Base-by-base conservation (phyloP, 2,888 invertebrate genomes). In the Hipparchia sbordonii region DNA sequence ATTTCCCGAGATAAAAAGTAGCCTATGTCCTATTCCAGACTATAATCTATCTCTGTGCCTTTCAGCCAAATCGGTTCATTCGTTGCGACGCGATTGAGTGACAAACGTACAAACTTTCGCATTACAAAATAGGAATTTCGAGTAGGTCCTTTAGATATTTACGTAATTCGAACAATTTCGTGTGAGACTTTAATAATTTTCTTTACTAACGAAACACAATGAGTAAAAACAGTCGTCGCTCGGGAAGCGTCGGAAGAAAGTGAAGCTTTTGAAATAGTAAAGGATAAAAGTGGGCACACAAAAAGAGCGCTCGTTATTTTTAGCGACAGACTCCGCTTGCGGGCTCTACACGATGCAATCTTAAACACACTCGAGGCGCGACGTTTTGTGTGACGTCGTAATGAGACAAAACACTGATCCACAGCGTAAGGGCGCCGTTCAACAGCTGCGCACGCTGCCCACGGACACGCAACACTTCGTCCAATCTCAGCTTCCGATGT, bases 301-400 rank as follows among this genome's bases (percentile, higher is more conserved):
- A 72, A 74, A 72, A 67, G 69, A 62, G 66, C 66, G 65, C 74
- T 76, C 74, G 73, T 76, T 76, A 75, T 73, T 56, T 73, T 72
- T 67, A 73, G 73, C 51, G 67, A 54, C 67, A 60, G 61, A 66
- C 67, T 56, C 66, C 65, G 67, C 59, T 59, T 66, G 56, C 54
- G 67, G 68, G 72, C 67, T 65, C 52, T 59, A 72, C 56, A 48
- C 61, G 59, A 63, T 65, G 59, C 57, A 52, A 60, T 68, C 65
- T 71, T 74, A 71, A 71, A 67, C 39, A 65, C 71, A 72, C 74
- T 74, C 56, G 74, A 74, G 68, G 54, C 60, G 66, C 48, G 62
- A 54, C 61, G 63, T 72, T 68, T 72, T 59, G 8, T 8, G 67
- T 57, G 70, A 67, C 67, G 67, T 45, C 56, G n/a, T 73, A 73